phyloP scores from a whole-genome alignment of 2,888 invertebrate species.

The Timandra comae region DNA sequence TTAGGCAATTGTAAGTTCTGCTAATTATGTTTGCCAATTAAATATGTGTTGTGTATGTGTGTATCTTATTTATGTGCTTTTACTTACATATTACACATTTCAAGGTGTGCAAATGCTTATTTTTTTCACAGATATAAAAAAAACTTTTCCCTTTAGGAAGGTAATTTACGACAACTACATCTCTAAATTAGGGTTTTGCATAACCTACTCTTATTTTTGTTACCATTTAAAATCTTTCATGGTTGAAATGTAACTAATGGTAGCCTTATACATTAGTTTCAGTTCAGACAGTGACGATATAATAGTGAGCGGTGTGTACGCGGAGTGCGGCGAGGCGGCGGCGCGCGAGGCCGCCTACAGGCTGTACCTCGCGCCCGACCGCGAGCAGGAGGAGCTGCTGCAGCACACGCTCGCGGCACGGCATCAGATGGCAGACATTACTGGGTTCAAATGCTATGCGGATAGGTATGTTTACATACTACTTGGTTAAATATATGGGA shows the following conservation, averaged over 20 bases:
- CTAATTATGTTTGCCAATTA: too few relatives aligned
- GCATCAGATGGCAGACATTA: conserved; percentile 87
- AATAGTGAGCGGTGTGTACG: conserved; percentile 87
- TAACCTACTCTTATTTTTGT: too few relatives aligned
- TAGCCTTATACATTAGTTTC: conserved; percentile 71
- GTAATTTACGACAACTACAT: too few relatives aligned
- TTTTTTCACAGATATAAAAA: too few relatives aligned
- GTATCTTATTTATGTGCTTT: too few relatives aligned
- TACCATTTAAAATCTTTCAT: too few relatives aligned
- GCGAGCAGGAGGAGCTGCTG: conserved; percentile 85
- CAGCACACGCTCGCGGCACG: conserved; percentile 83
- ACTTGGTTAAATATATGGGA: neutral
- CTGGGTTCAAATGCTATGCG: conserved; percentile 93
- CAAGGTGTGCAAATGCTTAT: too few relatives aligned
- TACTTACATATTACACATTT: too few relatives aligned
- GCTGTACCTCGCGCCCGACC: conserved; percentile 87
- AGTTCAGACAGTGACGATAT: conserved; percentile 83
- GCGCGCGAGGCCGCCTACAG: conserved; percentile 93
- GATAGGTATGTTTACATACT: conserved; percentile 86
- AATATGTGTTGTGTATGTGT: too few relatives aligned
- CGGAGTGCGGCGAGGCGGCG: conserved; percentile 86
- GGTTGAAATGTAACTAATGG: too few relatives aligned
- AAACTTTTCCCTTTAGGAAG: too few relatives aligned
- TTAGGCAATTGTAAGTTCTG: conserved; percentile 86
- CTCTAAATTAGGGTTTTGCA: too few relatives aligned